Evolutionary conservation across 2,888 invertebrate species (phyloP).

Genomic region (Encarsia formosa): DNA sequence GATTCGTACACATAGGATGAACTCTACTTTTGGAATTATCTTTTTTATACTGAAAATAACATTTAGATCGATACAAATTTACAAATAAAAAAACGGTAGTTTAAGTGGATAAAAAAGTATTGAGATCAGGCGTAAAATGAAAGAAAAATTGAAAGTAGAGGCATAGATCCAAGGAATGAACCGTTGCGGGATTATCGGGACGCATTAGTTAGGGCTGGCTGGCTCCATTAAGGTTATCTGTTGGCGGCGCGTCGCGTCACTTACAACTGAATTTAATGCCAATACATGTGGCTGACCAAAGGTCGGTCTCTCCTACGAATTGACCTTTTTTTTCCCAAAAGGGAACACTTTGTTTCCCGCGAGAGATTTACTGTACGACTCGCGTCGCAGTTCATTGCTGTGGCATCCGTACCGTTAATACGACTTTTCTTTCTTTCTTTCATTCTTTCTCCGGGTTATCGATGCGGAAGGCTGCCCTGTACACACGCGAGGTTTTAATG

Average conservation of each 20-base stretch:
- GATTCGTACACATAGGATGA: no score
- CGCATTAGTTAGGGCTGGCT: constrained; percentile 38
- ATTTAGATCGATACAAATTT: no score
- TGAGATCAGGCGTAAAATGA: no score
- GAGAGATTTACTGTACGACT: constrained; percentile 21
- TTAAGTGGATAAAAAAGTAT: no score
- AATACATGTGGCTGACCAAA: no score
- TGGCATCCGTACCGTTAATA: constrained; percentile 18
- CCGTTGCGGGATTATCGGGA: constrained; percentile 36
- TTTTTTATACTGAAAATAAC: no score
- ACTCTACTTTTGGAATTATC: no score
- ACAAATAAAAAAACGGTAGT: no score
- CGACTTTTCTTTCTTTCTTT: constrained; percentile 4
- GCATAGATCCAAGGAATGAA: not conserved
- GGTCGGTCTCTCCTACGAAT: no score
- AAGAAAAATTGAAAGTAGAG: no score
- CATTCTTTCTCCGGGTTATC: not conserved
- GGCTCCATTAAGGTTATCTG: constrained; percentile 43
- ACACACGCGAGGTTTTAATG: constrained; percentile 16
- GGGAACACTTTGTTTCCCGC: constrained; percentile 22
- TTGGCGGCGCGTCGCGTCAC: constrained; percentile 37
- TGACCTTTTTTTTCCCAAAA: no score
- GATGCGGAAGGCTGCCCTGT: not conserved
- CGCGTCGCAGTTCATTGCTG: not conserved
- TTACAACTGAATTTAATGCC: constrained; percentile 42